Conservation (phyloP, 2,888 invertebrate species). For the Prosopocoilus inquinatus region DNA sequence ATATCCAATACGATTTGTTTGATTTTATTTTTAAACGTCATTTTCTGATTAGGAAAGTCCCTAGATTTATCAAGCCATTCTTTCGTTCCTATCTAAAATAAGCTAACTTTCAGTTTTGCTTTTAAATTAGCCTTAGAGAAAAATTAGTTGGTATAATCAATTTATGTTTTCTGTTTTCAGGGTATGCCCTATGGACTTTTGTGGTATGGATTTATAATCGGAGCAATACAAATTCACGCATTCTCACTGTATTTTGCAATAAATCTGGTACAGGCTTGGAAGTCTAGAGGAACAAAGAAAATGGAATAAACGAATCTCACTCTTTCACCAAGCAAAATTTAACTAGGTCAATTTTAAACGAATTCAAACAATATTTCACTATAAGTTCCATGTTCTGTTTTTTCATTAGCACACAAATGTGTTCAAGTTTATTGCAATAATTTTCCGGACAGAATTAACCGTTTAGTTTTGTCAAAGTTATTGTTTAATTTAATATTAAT, state of each 20-base stretch:
- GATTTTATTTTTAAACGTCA: slow-evolving; percentile 4
- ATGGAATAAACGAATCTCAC: slow-evolving; percentile 54
- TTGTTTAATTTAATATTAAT: too few species aligned
- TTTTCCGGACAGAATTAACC: too few species aligned
- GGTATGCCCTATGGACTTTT: slow-evolving; percentile 87
- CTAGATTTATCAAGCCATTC: too few species aligned
- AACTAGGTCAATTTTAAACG: too few species aligned
- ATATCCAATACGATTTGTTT: not conserved
- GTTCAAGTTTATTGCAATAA: not conserved
- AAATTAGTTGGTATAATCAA: not conserved
- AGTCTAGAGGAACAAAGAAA: slow-evolving; percentile 71
- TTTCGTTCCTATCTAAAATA: too few species aligned
- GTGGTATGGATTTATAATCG: slow-evolving; percentile 87
- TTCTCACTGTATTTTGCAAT: slow-evolving; percentile 84
- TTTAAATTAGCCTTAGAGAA: not conserved
- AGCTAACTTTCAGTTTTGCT: not conserved
- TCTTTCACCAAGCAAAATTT: too few species aligned
- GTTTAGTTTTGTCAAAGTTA: too few species aligned
- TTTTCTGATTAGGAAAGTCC: not conserved
- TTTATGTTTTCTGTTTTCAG: slow-evolving; percentile 52
- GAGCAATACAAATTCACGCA: slow-evolving; percentile 84
- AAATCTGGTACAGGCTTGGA: slow-evolving; percentile 82
- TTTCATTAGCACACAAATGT: not conserved
- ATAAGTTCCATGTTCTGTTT: too few species aligned
- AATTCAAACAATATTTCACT: too few species aligned